Percentiles rank a stretch among this genome's conserved stretches.
Conservation (phyloP, 2,113 vertebrate genomes). For the Hyaena hyaena region DNA sequence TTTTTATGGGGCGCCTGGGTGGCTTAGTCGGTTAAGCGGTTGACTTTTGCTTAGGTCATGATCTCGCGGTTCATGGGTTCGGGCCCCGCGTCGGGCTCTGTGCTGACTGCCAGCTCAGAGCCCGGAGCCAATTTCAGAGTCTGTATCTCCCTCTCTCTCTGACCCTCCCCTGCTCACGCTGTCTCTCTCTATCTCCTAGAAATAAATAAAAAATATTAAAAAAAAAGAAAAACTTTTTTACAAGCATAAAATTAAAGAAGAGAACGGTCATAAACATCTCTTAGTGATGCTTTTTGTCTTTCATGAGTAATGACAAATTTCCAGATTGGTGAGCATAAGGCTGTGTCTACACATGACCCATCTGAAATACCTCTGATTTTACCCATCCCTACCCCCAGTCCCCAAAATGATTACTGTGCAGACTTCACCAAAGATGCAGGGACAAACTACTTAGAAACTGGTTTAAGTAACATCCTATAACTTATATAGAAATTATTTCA, state of each 20-base stretch:
- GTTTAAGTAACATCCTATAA: not conserved
- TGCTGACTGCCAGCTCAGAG: too few relatives aligned
- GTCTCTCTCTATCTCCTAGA: too few relatives aligned
- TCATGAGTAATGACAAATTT: constrained; percentile 52
- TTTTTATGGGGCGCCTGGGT: not conserved
- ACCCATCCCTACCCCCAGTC: not conserved
- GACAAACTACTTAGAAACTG: not conserved
- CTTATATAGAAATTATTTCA: constrained; percentile 34
- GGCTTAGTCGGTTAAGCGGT: too few relatives aligned
- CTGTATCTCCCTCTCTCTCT: too few relatives aligned
- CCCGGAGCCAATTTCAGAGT: too few relatives aligned
- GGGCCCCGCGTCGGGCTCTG: too few relatives aligned
- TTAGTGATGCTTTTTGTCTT: constrained; percentile 65
- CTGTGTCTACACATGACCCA: not conserved
- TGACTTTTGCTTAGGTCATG: too few relatives aligned
- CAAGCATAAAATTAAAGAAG: not conserved
- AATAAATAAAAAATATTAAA: too few relatives aligned
- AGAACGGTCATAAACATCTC: constrained; percentile 11
- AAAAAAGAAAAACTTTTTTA: not conserved
- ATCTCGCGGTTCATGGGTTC: too few relatives aligned
- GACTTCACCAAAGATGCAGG: not conserved
- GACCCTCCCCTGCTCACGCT: too few relatives aligned
- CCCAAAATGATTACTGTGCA: not conserved
- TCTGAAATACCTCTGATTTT: constrained; percentile 9
- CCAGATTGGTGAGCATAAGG: constrained; percentile 64